These are phyloP conservation scores for Chironomus tentans DNA, from an alignment of 2,888 invertebrate genomes.

Conservation along the genomic window DNA sequence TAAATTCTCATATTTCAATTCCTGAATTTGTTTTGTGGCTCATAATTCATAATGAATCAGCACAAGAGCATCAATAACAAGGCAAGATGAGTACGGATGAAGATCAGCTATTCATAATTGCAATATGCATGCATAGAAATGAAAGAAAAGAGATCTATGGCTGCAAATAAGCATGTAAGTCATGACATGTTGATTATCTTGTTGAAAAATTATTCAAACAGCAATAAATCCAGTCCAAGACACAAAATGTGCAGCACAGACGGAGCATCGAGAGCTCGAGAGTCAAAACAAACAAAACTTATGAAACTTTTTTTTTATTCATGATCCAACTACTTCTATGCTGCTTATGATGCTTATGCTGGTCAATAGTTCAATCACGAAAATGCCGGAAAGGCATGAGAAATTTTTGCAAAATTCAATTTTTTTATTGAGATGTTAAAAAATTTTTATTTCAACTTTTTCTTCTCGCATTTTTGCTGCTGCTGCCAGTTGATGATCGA, in stretches of 20 bases:
- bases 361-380: constrained; percentile 5
- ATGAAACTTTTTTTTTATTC: background rate
- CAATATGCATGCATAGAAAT: background rate
- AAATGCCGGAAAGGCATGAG: background rate
- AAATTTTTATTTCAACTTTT: background rate
- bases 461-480: background rate
- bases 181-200: background rate
- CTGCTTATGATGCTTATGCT: background rate
- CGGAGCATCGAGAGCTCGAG: no score
- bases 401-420: background rate
- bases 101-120: no score
- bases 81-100: no score
- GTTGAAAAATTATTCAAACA: background rate
- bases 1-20: no score
- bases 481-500: no score
- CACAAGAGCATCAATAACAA: no score
- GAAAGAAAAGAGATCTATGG: background rate
- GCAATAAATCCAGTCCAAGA: background rate
- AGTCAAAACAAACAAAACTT: background rate
- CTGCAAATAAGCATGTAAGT: background rate
- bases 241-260: no score
- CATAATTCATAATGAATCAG: no score
- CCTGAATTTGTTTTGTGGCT: no score
- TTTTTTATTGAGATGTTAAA: background rate
- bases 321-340: background rate